A percentile compares a stretch with the other conserved stretches of the same genome.
phyloP scores from a whole-genome alignment of 2,797 vertebrate genomes.

The Prionace glauca region DNA sequence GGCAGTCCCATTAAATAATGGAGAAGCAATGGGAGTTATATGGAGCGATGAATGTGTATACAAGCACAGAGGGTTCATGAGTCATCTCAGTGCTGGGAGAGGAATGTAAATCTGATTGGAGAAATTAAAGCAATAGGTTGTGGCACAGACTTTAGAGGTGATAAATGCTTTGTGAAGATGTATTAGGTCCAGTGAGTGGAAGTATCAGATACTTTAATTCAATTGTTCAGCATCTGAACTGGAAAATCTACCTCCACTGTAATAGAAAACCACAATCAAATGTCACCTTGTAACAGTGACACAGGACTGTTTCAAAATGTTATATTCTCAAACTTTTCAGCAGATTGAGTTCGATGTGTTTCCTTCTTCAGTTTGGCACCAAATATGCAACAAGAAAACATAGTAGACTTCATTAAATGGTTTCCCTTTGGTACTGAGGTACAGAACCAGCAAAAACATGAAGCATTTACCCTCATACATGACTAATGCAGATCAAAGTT shows the following conservation, averaged over 20 bases:
- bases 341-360: not conserved
- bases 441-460: not conserved
- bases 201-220: not conserved
- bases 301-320: not conserved
- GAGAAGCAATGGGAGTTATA: not conserved
- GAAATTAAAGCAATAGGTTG: no score
- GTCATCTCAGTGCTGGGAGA: no score
- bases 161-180: no score
- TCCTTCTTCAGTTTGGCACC: not conserved
- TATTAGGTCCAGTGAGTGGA: not conserved
- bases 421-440: not conserved
- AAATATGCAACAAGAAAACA: not conserved
- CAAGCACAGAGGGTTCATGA: not conserved
- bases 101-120: no score
- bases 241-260: not conserved
- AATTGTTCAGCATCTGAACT: not conserved
- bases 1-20: not conserved
- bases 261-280: not conserved
- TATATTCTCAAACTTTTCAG: not conserved
- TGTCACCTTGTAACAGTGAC: not conserved
- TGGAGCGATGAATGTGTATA: not conserved
- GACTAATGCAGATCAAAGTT: not conserved
- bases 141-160: no score
- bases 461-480: not conserved
- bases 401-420: not conserved